phyloP scores from a whole-genome alignment of 2,797 vertebrate species.

The Ceyx erithaca region DNA sequence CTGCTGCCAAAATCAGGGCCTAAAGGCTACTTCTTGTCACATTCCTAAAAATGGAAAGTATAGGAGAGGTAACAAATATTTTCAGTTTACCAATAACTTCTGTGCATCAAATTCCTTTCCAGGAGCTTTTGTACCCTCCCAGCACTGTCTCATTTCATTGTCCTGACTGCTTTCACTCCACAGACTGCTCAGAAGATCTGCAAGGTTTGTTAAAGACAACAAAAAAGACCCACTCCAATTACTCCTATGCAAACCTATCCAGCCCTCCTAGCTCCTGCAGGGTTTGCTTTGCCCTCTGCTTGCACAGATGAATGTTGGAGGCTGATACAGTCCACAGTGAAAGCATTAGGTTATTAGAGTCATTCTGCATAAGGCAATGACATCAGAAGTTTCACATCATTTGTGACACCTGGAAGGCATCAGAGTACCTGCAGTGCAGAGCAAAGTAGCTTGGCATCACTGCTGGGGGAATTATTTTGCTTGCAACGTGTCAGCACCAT shows the following conservation, averaged over 20 bases:
- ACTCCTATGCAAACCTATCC: neutral
- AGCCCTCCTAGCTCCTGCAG: neutral
- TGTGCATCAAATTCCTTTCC: neutral
- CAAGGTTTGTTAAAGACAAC: neutral
- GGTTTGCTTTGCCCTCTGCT: neutral
- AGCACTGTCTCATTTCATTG: neutral
- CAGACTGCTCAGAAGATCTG: neutral
- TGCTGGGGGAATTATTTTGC: neutral
- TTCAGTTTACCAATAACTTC: neutral
- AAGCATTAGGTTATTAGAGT: neutral
- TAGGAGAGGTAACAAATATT: neutral
- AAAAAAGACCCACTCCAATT: neutral
- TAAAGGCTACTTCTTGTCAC: neutral
- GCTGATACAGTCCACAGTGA: fast-evolving
- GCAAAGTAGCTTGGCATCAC: neutral
- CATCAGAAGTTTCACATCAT: neutral
- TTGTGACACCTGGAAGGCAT: slow-evolving; percentile 19
- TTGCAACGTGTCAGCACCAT: neutral
- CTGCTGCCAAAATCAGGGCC: neutral
- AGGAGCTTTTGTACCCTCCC: neutral
- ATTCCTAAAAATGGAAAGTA: neutral
- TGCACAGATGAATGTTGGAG: neutral
- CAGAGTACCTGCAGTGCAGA: neutral
- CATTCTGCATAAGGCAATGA: neutral
- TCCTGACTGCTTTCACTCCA: neutral